Evolutionary conservation across 30 jellyfish, hydroid and myxozoan species (phyloP).

Genomic region (Aurelia coerulea): DNA sequence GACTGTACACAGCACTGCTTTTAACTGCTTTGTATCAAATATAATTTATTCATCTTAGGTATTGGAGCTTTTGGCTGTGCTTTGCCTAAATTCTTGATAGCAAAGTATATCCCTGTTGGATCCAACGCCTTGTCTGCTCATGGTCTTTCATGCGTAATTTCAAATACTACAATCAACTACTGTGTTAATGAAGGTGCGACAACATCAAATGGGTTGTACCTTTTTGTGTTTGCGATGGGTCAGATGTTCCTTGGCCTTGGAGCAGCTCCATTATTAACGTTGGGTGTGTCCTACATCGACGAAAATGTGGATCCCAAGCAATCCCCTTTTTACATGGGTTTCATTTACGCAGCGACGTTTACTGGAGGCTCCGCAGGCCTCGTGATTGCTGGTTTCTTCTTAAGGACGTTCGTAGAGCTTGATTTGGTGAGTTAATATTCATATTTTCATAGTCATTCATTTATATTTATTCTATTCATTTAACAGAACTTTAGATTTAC

Average conservation of each 20-base stretch:
- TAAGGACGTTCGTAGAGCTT: slow-evolving; percentile 47
- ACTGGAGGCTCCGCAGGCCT: slow-evolving; percentile 68
- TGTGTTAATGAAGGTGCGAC: slow-evolving; percentile 2
- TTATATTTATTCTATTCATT: too few relatives aligned
- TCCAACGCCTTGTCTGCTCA: neutral
- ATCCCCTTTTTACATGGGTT: slow-evolving; percentile 73
- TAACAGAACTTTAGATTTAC: too few relatives aligned
- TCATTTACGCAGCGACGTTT: slow-evolving; percentile 54
- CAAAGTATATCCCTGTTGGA: slow-evolving; percentile 48
- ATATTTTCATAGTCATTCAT: too few relatives aligned
- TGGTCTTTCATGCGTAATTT: slow-evolving; percentile 6
- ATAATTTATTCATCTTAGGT: neutral
- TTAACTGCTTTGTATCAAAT: neutral
- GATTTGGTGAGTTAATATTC: slow-evolving; percentile 45
- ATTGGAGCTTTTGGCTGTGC: slow-evolving; percentile 71
- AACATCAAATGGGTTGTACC: slow-evolving; percentile 23
- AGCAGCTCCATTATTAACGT: slow-evolving; percentile 72
- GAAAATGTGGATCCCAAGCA: slow-evolving; percentile 78
- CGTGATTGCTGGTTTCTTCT: slow-evolving; percentile 48
- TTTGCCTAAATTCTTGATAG: slow-evolving; percentile 65
- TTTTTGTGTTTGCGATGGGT: slow-evolving; percentile 52
- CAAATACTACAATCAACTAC: slow-evolving; percentile 32
- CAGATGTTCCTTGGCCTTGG: slow-evolving; percentile 80
- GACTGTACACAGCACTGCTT: neutral
- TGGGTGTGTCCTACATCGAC: slow-evolving; percentile 76